phyloP scores from a whole-genome alignment of 1,140 invertebrate species.

The Condylostylus longicornis region DNA sequence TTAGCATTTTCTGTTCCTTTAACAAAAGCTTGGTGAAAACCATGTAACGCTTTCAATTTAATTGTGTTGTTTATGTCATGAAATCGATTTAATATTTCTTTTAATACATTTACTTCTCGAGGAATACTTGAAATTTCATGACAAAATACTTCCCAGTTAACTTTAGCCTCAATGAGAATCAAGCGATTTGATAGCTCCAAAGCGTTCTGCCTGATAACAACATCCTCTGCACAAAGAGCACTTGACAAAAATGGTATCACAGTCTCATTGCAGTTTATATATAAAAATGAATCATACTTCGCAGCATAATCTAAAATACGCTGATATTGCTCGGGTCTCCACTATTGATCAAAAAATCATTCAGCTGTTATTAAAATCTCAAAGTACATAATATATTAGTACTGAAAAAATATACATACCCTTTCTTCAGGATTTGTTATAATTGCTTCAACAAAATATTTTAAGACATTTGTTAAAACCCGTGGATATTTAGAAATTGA shows the following conservation, averaged over 20 bases:
- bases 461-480: slow-evolving; percentile 14
- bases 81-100: slow-evolving; percentile 17
- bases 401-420: slow-evolving; percentile 8
- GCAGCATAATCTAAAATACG: slow-evolving; percentile 26
- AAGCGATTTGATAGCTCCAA: slow-evolving; percentile 22
- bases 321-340: slow-evolving; percentile 20
- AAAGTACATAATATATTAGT: too few species aligned
- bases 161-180: slow-evolving; percentile 20
- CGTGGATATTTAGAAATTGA: slow-evolving; percentile 20
- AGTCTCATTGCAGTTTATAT: slow-evolving; percentile 25
- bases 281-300: slow-evolving; percentile 28
- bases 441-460: slow-evolving; percentile 22
- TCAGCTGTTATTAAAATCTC: not conserved
- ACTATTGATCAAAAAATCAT: slow-evolving; percentile 11
- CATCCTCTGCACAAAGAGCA: slow-evolving; percentile 20
- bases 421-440: slow-evolving; percentile 21
- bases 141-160: slow-evolving; percentile 26
- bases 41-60: slow-evolving; percentile 23
- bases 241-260: slow-evolving; percentile 17
- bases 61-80: slow-evolving; percentile 22
- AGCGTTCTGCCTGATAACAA: slow-evolving; percentile 17
- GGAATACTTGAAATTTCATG: slow-evolving; percentile 25
- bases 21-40: slow-evolving; percentile 14
- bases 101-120: slow-evolving; percentile 20
- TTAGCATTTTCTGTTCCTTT: slow-evolving; percentile 21